These are phyloP conservation scores for Ditula angustiorana DNA, from an alignment of 2,888 invertebrate genomes.

Conservation along the genomic window DNA sequence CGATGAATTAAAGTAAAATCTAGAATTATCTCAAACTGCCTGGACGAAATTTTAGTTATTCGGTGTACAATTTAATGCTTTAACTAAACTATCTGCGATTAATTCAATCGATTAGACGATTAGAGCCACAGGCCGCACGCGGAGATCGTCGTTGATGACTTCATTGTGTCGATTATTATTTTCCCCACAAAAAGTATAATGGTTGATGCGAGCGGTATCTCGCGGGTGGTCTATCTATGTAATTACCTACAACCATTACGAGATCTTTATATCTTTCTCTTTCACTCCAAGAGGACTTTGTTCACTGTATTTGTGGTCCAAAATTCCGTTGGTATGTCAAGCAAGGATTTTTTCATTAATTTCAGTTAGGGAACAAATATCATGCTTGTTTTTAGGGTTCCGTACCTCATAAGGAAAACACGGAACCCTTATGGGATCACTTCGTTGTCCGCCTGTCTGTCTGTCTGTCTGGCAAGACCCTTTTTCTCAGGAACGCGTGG, in stretches of 20 bases:
- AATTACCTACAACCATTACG: constrained; percentile 66
- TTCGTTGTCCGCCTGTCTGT: too few species aligned
- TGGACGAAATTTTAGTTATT: neutral
- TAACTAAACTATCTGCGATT: constrained; percentile 40
- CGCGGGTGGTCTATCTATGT: constrained; percentile 78
- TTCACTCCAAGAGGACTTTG: constrained; percentile 49
- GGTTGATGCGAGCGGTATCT: constrained; percentile 58
- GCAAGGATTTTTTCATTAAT: too few species aligned
- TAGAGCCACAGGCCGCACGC: constrained; percentile 40
- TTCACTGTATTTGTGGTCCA: neutral
- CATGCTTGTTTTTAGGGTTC: too few species aligned
- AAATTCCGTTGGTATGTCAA: neutral
- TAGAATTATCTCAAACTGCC: too few species aligned
- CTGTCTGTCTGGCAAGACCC: too few species aligned
- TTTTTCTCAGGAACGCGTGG: too few species aligned
- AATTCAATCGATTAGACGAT: constrained; percentile 50
- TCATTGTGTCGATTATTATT: constrained; percentile 75
- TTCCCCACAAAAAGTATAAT: constrained; percentile 70
- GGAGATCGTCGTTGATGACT: constrained; percentile 63
- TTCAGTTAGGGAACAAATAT: too few species aligned
- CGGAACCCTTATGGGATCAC: too few species aligned
- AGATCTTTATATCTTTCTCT: constrained; percentile 57
- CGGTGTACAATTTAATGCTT: neutral
- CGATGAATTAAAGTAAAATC: too few species aligned
- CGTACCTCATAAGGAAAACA: too few species aligned